phyloP scores from a whole-genome alignment of 2,797 vertebrate genomes.

The Eulemur coronatus region DNA sequence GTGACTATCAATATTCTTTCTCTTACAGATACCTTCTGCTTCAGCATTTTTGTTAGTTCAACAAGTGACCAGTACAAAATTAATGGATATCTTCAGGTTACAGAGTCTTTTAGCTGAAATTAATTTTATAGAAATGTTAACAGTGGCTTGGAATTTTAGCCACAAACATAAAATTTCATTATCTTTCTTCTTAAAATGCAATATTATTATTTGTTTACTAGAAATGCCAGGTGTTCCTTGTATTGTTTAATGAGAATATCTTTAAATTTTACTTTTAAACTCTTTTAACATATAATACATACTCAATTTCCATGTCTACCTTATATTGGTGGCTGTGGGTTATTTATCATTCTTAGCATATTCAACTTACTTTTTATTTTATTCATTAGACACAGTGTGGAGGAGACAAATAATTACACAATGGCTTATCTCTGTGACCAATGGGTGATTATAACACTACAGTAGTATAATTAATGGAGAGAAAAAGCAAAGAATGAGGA shows the following conservation, averaged over 20 bases:
- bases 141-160: slow-evolving; percentile 52
- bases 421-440: slow-evolving; percentile 45
- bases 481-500: slow-evolving; percentile 77
- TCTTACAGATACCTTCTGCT: slow-evolving; percentile 4
- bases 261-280: slow-evolving; percentile 38
- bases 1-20: slow-evolving; percentile 30
- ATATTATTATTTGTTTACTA: slow-evolving; percentile 29
- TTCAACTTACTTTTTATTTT: slow-evolving; percentile 24
- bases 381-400: not conserved
- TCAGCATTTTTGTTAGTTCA: slow-evolving; percentile 47
- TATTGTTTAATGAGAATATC: not conserved
- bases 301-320: not conserved
- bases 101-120: slow-evolving; percentile 44
- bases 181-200: not conserved
- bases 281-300: slow-evolving; percentile 31
- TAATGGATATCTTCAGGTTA: not conserved
- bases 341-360: not conserved
- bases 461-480: slow-evolving; percentile 72
- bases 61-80: slow-evolving; percentile 44
- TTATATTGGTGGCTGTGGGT: not conserved
- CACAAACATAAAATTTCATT: slow-evolving; percentile 47
- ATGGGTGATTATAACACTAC: slow-evolving; percentile 69
- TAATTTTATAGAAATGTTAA: slow-evolving; percentile 40
- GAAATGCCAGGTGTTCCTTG: not conserved
- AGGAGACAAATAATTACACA: slow-evolving; percentile 46